phyloP scores from a whole-genome alignment of 2,797 vertebrate genomes.

The Galago senegalensis region DNA sequence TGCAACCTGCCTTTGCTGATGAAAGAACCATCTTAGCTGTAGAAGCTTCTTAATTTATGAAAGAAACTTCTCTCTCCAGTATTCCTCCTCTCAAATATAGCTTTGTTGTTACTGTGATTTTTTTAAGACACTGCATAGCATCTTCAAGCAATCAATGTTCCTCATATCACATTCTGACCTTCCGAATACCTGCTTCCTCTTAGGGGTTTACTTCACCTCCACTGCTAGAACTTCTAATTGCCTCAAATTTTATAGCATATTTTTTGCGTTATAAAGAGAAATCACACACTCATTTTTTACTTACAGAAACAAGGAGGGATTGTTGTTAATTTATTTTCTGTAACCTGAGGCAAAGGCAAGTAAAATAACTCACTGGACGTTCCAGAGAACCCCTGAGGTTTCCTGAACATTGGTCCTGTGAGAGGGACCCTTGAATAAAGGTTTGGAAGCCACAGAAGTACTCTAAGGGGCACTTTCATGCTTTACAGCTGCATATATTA shows the following conservation, averaged over 20 bases:
- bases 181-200: neutral
- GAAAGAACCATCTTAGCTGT: neutral
- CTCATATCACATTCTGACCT: neutral
- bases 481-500: accelerated
- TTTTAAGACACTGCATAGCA: neutral
- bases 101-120: neutral
- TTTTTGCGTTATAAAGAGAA: neutral
- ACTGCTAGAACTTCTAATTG: neutral
- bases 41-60: neutral
- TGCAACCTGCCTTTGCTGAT: neutral
- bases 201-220: neutral
- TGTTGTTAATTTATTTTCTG: neutral
- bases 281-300: neutral
- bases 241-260: neutral
- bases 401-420: neutral
- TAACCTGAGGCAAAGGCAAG: neutral
- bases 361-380: neutral
- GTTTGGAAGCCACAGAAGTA: neutral
- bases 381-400: neutral
- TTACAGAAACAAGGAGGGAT: neutral
- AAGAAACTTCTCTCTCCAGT: neutral
- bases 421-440: neutral
- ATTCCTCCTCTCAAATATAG: neutral
- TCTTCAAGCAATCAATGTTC: neutral
- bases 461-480: neutral